These are phyloP conservation scores for Rhynchonema sp. DNA, from an alignment of 2,888 invertebrate species.

Conservation along the genomic window DNA sequence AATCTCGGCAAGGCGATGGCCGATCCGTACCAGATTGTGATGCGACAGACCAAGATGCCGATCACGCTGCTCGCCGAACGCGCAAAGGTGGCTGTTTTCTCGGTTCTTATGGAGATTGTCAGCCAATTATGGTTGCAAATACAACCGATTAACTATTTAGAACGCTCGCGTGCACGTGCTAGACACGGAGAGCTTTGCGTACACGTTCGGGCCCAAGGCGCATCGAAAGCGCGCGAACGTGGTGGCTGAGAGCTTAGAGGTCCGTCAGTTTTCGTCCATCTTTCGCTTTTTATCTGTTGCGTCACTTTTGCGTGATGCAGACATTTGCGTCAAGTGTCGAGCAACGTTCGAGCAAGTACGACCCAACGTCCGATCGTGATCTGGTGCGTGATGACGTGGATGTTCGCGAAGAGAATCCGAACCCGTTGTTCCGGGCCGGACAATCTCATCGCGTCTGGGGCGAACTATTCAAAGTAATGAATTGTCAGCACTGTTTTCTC, in stretches of 20 bases:
- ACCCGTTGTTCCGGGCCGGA: conserved; percentile 85
- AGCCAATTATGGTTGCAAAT: too few species aligned
- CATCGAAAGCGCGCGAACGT: conserved; percentile 68
- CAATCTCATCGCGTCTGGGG: conserved; percentile 96
- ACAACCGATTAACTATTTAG: too few species aligned
- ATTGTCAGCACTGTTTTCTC: too few species aligned
- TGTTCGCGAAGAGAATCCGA: conserved; percentile 59
- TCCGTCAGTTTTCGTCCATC: conserved; percentile 22
- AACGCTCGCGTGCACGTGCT: conserved; percentile 75
- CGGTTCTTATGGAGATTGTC: too few species aligned
- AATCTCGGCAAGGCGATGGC: conserved; percentile 80
- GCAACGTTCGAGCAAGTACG: conserved; percentile 53
- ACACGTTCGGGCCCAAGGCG: conserved; percentile 84
- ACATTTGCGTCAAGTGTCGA: conserved; percentile 49
- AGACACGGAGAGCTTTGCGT: conserved; percentile 80
- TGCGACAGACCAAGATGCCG: conserved; percentile 85
- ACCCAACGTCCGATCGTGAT: conserved; percentile 58
- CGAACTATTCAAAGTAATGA: conserved; percentile 96
- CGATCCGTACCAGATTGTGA: conserved; percentile 90
- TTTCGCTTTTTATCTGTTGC: not conserved
- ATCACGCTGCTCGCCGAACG: conserved; percentile 80
- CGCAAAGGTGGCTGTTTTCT: conserved; percentile 30
- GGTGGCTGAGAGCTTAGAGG: conserved; percentile 48
- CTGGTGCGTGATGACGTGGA: conserved; percentile 46
- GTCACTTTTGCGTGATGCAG: conserved; percentile 12